Evolutionary conservation across 2,888 invertebrate genomes (phyloP).

Genomic region (Exephanes ischioxanthus): DNA sequence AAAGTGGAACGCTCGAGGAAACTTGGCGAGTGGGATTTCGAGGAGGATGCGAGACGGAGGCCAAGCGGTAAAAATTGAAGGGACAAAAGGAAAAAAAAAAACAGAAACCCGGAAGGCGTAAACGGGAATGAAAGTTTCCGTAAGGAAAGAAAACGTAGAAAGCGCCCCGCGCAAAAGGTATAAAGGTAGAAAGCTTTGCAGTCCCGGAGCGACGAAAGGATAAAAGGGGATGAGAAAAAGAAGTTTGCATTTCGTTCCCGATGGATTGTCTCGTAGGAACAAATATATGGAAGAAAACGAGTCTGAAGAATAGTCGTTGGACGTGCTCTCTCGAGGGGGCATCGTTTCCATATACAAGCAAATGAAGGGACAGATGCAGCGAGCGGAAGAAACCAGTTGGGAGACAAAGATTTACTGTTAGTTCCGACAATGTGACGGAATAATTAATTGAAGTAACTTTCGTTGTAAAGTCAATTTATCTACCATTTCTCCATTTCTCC

Average conservation of each 20-base stretch:
- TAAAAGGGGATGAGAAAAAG: neutral
- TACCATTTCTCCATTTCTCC: too few relatives aligned
- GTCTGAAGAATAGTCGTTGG: neutral
- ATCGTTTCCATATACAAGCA: neutral
- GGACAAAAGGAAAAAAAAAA: neutral
- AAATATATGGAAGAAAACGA: neutral
- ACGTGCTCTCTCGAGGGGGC: constrained; percentile 1
- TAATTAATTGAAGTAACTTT: too few relatives aligned
- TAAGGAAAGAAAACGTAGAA: constrained; percentile 3
- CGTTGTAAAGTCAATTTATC: too few relatives aligned
- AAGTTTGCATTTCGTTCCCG: constrained; percentile 14
- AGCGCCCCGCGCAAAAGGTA: neutral
- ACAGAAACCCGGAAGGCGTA: constrained; percentile 10
- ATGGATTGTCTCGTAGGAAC: neutral
- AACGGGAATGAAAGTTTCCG: neutral
- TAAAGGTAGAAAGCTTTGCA: neutral
- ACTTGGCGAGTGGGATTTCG: constrained; percentile 6
- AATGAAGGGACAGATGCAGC: neutral
- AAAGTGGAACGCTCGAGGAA: constrained; percentile 3
- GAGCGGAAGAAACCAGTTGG: neutral
- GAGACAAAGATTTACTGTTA: neutral
- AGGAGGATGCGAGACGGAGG: neutral
- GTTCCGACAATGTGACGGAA: neutral
- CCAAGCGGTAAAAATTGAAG: neutral
- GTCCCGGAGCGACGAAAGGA: neutral